Base-by-base conservation (phyloP, 92 coral and sea anemone species). In the Epizoanthus illoricatus region DNA sequence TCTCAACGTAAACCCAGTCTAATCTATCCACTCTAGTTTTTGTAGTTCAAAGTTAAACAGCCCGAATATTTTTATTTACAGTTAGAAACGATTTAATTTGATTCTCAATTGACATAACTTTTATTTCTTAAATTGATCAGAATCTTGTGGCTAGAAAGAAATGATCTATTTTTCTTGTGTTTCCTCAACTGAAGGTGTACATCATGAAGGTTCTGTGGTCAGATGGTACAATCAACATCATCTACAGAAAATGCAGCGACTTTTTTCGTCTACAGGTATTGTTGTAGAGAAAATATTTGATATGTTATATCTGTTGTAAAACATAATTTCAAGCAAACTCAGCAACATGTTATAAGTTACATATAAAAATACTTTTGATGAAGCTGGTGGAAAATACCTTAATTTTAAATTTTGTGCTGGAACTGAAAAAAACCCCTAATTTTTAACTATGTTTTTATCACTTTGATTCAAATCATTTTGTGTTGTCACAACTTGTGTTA, bases 141-240 rank as follows among this genome's bases (percentile, higher is more conserved):
- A 74, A 47, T 28, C 16, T 58, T 6, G 13, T n/a, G n/a, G 5
- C 3, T 5, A 65, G 15, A 24, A n/a, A 10, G 1, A 11, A 2
- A 0, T 19, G 11, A 42, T 7, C 5, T 47, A 0, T 17, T 1
- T 28, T 65, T 36, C 6, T 69, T 40, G 6, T 52, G 52, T 52
- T 58, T 9, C 52, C 8, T n/a, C 52, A 15, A 61, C 12, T 68
- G 0, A 33, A 89, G 92, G 92, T 89, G 67, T 89, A 89, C 43
- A 85, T 89, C 58, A 68, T 89, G 43, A 89, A 89, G 43, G 92
- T 89, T 47, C 74, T 89, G 61, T 89, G 92, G 92, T 89, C 87
- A 24, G 89, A 89, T 43, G 92, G 92, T 20, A 89, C 79, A 16
- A 85, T 89, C 21, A 89, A 89, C 60, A 89, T 89, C 19, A 75